Percentiles rank a stretch among this genome's conserved stretches.
Conservation (phyloP, 2,113 vertebrate species). For the Clarias magur region DNA sequence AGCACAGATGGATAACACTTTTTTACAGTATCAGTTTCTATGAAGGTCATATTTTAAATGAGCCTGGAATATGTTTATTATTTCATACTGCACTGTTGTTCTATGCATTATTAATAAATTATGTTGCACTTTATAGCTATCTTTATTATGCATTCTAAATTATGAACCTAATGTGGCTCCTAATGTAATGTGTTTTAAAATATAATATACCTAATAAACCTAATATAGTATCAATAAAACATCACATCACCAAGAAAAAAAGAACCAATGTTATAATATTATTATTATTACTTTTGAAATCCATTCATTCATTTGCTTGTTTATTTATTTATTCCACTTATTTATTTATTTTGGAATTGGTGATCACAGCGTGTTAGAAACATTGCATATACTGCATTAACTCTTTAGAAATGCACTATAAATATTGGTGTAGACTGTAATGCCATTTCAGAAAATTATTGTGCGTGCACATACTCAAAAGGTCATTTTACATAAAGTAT, state of each 20-base stretch:
- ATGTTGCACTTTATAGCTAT: background rate
- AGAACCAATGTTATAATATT: background rate
- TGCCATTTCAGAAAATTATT: background rate
- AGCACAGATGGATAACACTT: background rate
- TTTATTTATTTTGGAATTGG: background rate
- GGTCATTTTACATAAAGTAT: background rate
- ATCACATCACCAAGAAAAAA: background rate
- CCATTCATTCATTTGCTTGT: background rate
- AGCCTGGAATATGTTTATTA: background rate
- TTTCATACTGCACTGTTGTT: background rate
- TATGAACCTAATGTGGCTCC: background rate
- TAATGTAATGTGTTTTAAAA: background rate
- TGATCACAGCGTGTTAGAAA: background rate
- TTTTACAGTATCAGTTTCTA: too few relatives aligned
- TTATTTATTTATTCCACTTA: background rate
- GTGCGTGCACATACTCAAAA: background rate
- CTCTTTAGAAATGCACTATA: background rate
- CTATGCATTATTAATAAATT: conserved; percentile 1
- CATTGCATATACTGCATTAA: background rate
- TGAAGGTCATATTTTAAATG: background rate
- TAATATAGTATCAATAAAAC: background rate
- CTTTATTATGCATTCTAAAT: background rate
- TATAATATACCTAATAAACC: too few relatives aligned
- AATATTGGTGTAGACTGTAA: background rate
- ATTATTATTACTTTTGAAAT: background rate